These are phyloP conservation scores for Ptilodon capucinus DNA, from an alignment of 2,888 invertebrate genomes.

Conservation along the genomic window DNA sequence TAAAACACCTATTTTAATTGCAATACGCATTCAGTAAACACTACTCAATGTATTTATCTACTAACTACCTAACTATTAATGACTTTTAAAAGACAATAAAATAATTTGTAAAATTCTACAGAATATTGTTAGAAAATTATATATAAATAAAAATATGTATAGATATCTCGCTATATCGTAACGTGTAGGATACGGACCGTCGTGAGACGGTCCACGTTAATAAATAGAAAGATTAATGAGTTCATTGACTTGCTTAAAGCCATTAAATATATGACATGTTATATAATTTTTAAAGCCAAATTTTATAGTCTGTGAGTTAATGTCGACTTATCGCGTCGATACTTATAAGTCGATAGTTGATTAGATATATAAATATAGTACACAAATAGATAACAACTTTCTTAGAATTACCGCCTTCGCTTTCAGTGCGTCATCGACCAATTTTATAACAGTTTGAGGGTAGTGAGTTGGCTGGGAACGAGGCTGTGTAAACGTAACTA, in stretches of 20 bases:
- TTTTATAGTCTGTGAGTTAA: slow-evolving; percentile 82
- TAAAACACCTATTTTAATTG: slow-evolving; percentile 59
- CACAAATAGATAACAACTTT: slow-evolving; percentile 78
- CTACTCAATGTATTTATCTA: slow-evolving; percentile 59
- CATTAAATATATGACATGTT: slow-evolving; percentile 67
- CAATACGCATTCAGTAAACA: slow-evolving; percentile 61
- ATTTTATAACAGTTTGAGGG: slow-evolving; percentile 8
- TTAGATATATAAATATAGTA: slow-evolving; percentile 73
- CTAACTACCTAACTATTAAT: slow-evolving; percentile 62
- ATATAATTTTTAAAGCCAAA: slow-evolving; percentile 82
- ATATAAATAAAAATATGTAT: slow-evolving; percentile 69
- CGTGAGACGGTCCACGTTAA: slow-evolving; percentile 45
- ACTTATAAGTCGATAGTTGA: slow-evolving; percentile 75
- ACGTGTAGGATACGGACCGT: slow-evolving; percentile 54
- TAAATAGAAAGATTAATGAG: slow-evolving; percentile 73
- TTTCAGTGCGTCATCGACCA: slow-evolving; percentile 44
- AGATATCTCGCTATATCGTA: slow-evolving; percentile 68
- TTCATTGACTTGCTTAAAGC: slow-evolving; percentile 78
- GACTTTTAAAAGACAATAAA: slow-evolving; percentile 67
- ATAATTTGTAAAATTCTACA: slow-evolving; percentile 75
- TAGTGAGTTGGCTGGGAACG: background rate
- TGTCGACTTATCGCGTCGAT: slow-evolving; percentile 70
- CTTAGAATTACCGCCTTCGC: slow-evolving; percentile 73
- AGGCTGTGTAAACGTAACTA: background rate
- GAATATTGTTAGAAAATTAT: slow-evolving; percentile 79